Percentiles rank a stretch among this genome's conserved stretches.
phyloP scores from a whole-genome alignment of 2,888 invertebrate genomes.

The Chrysotoxum bicinctum region DNA sequence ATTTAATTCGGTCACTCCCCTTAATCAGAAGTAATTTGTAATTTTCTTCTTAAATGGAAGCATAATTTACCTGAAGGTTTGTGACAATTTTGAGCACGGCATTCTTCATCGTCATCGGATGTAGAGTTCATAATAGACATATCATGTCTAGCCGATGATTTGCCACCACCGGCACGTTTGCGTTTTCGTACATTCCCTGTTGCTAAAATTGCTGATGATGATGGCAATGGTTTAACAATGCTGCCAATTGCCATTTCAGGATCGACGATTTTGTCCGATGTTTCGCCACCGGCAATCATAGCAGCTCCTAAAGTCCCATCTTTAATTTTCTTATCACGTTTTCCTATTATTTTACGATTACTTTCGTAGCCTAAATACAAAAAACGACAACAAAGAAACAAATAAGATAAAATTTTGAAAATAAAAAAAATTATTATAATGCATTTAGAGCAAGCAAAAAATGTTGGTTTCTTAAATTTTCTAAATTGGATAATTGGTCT shows the following conservation, averaged over 20 bases:
- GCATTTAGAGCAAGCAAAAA: too few species aligned
- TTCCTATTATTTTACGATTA: constrained; percentile 39
- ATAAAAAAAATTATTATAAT: too few species aligned
- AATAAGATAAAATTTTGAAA: too few species aligned
- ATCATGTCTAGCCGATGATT: constrained; percentile 38
- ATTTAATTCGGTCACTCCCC: too few species aligned
- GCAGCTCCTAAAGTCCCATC: neutral
- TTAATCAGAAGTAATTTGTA: too few species aligned
- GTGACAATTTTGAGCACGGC: constrained; percentile 88
- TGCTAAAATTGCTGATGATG: neutral
- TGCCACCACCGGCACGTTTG: constrained; percentile 75
- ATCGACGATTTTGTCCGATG: constrained; percentile 2
- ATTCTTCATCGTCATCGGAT: constrained; percentile 87
- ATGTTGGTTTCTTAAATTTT: too few species aligned
- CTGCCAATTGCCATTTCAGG: neutral
- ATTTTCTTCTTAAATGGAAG: too few species aligned
- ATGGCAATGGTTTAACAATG: neutral
- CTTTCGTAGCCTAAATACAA: constrained; percentile 5
- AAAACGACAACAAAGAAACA: neutral
- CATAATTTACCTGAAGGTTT: constrained; percentile 84
- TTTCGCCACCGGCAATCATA: neutral
- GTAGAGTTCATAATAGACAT: constrained; percentile 74
- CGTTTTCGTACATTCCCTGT: constrained; percentile 74
- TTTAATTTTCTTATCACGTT: constrained; percentile 48
- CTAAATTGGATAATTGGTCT: too few species aligned